phyloP scores from a whole-genome alignment of 2,113 vertebrate genomes.

The Fregata magnificens region DNA sequence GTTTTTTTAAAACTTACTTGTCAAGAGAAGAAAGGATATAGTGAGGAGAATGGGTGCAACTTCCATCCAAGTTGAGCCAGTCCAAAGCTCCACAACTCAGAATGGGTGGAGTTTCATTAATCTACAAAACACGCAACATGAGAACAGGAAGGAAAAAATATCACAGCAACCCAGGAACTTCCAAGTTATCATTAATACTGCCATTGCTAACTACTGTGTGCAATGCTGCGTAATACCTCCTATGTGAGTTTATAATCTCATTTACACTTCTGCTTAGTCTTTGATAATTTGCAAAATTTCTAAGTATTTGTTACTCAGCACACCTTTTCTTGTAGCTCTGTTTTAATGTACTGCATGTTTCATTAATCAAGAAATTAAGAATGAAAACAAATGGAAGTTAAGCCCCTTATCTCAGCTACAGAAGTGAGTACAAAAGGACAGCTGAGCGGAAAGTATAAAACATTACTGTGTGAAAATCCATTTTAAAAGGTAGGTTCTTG shows the following conservation, averaged over 20 bases:
- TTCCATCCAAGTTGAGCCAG: constrained; percentile 76
- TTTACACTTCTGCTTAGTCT: neutral
- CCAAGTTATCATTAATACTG: neutral
- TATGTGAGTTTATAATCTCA: neutral
- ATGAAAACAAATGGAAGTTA: neutral
- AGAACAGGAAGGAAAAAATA: neutral
- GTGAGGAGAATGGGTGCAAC: constrained; percentile 12
- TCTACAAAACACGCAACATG: constrained; percentile 59
- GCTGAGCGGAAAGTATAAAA: neutral
- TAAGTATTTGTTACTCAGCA: neutral
- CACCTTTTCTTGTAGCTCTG: neutral
- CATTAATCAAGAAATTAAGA: neutral
- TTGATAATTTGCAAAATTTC: neutral
- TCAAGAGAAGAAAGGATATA: constrained; percentile 45
- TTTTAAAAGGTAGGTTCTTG: neutral
- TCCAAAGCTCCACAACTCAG: constrained; percentile 70
- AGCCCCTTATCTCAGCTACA: neutral
- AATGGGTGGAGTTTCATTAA: constrained; percentile 67
- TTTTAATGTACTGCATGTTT: neutral
- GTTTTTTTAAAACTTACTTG: constrained; percentile 51
- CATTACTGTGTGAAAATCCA: neutral
- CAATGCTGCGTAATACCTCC: neutral
- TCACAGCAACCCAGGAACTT: neutral
- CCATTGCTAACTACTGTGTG: neutral
- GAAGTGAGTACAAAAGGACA: neutral